phyloP scores from a whole-genome alignment of 2,888 invertebrate genomes.

The Bhutanitis thaidina region DNA sequence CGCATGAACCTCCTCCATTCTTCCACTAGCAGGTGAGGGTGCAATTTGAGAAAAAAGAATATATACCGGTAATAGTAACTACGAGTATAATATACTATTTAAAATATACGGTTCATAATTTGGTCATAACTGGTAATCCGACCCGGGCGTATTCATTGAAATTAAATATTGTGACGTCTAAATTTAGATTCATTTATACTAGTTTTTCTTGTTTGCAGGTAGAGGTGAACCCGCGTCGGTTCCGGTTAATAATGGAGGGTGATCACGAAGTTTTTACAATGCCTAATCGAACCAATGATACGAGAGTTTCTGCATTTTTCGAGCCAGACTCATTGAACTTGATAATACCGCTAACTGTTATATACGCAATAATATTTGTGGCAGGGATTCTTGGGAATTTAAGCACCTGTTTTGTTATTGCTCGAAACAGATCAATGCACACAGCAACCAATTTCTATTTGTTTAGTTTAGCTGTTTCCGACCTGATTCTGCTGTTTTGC shows the following conservation, averaged over 20 bases:
- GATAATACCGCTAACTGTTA: conserved; percentile 83
- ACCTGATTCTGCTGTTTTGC: conserved; percentile 85
- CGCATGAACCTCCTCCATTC: too few relatives aligned
- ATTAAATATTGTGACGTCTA: background rate
- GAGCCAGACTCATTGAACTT: conserved; percentile 80
- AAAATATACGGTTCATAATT: too few relatives aligned
- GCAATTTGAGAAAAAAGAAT: too few relatives aligned
- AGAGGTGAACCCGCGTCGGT: conserved; percentile 35
- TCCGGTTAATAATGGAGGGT: conserved; percentile 40
- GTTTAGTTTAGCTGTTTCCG: conserved; percentile 88
- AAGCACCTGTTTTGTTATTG: conserved; percentile 89
- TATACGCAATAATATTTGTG: conserved; percentile 85
- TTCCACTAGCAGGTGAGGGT: too few relatives aligned
- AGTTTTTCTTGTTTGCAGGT: conserved; percentile 45
- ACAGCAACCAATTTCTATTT: conserved; percentile 92
- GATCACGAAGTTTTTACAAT: conserved; percentile 39
- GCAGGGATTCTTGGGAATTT: conserved; percentile 89
- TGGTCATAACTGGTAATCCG: too few relatives aligned
- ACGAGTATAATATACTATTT: too few relatives aligned
- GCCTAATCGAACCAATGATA: conserved; percentile 51
- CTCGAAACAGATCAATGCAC: conserved; percentile 88
- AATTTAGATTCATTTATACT: conserved; percentile 2
- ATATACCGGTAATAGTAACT: too few relatives aligned
- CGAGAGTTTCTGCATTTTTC: conserved; percentile 37
- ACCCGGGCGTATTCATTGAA: too few relatives aligned